phyloP scores from a whole-genome alignment of 2,888 invertebrate species.

The Mellilla xanthometata region DNA sequence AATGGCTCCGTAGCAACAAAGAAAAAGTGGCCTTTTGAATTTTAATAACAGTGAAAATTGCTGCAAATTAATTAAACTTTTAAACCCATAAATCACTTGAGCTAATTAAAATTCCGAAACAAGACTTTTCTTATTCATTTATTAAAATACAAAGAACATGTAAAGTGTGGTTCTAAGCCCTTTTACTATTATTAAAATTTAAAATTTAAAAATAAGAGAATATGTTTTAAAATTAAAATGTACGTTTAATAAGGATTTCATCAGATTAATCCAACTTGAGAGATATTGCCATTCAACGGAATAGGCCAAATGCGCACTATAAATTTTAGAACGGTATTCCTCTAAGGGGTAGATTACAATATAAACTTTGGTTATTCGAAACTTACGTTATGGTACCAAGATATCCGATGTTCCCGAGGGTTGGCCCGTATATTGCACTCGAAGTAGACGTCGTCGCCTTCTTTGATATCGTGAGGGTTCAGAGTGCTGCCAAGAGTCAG shows the following conservation, averaged over 20 bases:
- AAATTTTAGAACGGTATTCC: slow-evolving; percentile 30
- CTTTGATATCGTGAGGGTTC: slow-evolving; percentile 94
- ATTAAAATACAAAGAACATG: background rate
- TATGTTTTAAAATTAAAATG: too few relatives aligned
- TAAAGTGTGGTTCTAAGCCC: too few relatives aligned
- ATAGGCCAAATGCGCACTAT: slow-evolving; percentile 28
- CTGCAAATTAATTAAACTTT: slow-evolving; percentile 6
- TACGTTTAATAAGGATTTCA: background rate
- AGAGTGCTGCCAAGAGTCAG: slow-evolving; percentile 92
- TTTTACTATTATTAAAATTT: too few relatives aligned
- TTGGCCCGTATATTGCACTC: slow-evolving; percentile 93
- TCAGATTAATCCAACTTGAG: slow-evolving; percentile 2
- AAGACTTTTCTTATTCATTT: background rate
- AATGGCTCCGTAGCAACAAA: slow-evolving; percentile 5
- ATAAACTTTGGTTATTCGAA: slow-evolving; percentile 33
- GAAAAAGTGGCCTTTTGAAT: slow-evolving; percentile 6
- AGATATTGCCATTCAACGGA: slow-evolving; percentile 22
- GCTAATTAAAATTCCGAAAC: slow-evolving; percentile 5
- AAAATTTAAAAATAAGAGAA: too few relatives aligned
- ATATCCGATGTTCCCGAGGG: slow-evolving; percentile 92
- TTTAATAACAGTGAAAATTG: slow-evolving; percentile 8
- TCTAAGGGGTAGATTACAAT: slow-evolving; percentile 31
- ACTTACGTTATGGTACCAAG: slow-evolving; percentile 96
- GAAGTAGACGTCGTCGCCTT: slow-evolving; percentile 95
- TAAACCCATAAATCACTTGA: slow-evolving; percentile 9